Base-by-base conservation (phyloP, 2,113 vertebrate genomes). In the Chamaetylas fuelleborni region DNA sequence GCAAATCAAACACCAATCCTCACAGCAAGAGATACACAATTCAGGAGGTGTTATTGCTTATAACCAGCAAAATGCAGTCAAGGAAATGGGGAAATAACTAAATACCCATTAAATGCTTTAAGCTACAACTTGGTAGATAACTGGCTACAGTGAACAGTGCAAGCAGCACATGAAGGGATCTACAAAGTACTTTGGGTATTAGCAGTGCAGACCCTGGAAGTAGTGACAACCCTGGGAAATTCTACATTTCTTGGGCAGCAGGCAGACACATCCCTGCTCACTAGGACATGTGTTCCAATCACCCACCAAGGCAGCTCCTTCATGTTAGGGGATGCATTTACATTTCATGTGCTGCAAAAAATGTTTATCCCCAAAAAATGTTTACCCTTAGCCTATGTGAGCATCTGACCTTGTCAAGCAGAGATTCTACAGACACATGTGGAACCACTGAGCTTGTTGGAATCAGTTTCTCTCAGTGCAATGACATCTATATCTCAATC, bases 381-480 rank as follows among this genome's bases (percentile, higher is more conserved):
- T 83, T 93, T 65, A 45, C 48, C 62, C 47, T 86, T 31, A 48
- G 86, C 28, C 84, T 88, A 43, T 31, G 33, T 79, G 66, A 87
- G 56, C 86, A 86, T 50, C 83, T 65, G 82, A 95, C 72, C 80
- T 94, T 94, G 92, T 60, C 57, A 43, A 13, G 88, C 9, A 72
- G 57, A 92, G 82, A 58, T 36, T 77, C 72, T 38, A 58, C 73
- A 80, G 84, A 47, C 58, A 88, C 53, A 73, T 29, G 88, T 74
- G 71, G 79, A 67, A 57, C 50, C 43, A 92, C 83, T 60, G 89
- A 76, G 78, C 72, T 92, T 73, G 54, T 28, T 81, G 93, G 51
- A 80, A 86, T 81, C 81, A 56, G 48, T 42, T 45, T 96, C 45
- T 34, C 65, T 86, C 88, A 91, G 23, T 92, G 61, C 93, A 91